phyloP scores from a whole-genome alignment of 2,113 vertebrate species.

The Puma concolor region DNA sequence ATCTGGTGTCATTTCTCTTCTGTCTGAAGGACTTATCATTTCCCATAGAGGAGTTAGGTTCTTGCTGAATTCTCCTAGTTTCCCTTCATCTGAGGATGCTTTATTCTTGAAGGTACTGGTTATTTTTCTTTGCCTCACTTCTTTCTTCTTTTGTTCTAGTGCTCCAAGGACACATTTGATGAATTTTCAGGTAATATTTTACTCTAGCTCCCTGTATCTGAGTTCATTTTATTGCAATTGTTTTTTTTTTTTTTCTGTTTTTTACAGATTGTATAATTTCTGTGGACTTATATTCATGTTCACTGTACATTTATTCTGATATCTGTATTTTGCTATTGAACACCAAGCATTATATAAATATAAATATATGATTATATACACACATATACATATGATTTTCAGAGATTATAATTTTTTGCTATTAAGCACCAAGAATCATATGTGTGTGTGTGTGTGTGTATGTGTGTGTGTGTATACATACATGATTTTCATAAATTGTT shows the following conservation, averaged over 20 bases:
- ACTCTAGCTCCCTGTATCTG: fast-evolving
- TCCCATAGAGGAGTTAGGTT: background rate
- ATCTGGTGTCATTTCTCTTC: background rate
- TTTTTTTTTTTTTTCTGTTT: background rate
- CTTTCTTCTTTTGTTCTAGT: background rate
- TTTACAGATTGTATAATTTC: background rate
- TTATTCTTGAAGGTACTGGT: background rate
- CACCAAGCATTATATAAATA: background rate
- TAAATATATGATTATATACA: too few species aligned
- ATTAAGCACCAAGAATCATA: too few species aligned
- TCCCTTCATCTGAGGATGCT: background rate
- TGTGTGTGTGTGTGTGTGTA: too few species aligned
- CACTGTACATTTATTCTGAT: background rate
- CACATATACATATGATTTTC: too few species aligned
- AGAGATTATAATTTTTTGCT: too few species aligned
- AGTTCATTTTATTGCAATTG: background rate
- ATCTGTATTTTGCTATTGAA: background rate
- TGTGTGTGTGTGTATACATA: too few species aligned
- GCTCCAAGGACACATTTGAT: background rate
- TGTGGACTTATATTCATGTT: background rate
- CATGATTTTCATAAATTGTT: background rate
- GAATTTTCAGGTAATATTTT: background rate
- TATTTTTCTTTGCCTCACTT: background rate
- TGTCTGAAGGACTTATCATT: background rate
- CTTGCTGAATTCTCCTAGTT: background rate